phyloP scores from a whole-genome alignment of 2,797 vertebrate genomes.

The Sebastes aleutianus region DNA sequence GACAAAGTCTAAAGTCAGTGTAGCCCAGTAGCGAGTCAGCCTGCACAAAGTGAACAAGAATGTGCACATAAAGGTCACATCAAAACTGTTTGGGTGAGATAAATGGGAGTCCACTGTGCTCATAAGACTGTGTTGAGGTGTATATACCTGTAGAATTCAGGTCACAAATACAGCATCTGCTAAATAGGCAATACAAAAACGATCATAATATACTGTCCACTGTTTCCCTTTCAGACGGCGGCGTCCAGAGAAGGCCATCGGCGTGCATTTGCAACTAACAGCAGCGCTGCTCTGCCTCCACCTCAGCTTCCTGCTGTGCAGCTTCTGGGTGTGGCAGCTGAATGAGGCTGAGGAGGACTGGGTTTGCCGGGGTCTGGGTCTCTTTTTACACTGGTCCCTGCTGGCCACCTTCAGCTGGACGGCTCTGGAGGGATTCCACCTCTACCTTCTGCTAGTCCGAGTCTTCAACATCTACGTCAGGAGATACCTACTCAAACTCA shows the following conservation, averaged over 20 bases:
- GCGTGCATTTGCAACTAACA: slow-evolving; percentile 76
- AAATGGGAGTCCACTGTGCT: background rate
- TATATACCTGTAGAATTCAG: background rate
- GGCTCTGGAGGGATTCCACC: slow-evolving; percentile 86
- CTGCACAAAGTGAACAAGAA: background rate
- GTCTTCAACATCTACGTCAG: slow-evolving; percentile 87
- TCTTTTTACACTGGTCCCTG: slow-evolving; percentile 81
- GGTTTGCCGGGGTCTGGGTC: slow-evolving; percentile 63
- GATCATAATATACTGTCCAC: background rate
- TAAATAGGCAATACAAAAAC: background rate
- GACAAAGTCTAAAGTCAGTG: background rate
- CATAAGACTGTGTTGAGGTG: background rate
- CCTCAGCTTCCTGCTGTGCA: slow-evolving; percentile 71
- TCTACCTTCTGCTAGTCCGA: slow-evolving; percentile 83
- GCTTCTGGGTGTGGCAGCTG: slow-evolving; percentile 35
- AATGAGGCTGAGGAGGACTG: rapidly evolving
- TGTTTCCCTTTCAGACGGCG: slow-evolving; percentile 51
- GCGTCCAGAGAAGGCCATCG: slow-evolving; percentile 67
- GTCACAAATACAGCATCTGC: background rate
- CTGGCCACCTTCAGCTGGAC: slow-evolving; percentile 84
- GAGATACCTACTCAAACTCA: slow-evolving; percentile 87
- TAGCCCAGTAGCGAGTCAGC: too few relatives aligned
- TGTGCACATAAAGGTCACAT: background rate
- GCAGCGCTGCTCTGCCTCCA: slow-evolving; percentile 78
- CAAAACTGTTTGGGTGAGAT: background rate